Conservation (phyloP, 2,113 vertebrate species). For the Sorex fumeus region DNA sequence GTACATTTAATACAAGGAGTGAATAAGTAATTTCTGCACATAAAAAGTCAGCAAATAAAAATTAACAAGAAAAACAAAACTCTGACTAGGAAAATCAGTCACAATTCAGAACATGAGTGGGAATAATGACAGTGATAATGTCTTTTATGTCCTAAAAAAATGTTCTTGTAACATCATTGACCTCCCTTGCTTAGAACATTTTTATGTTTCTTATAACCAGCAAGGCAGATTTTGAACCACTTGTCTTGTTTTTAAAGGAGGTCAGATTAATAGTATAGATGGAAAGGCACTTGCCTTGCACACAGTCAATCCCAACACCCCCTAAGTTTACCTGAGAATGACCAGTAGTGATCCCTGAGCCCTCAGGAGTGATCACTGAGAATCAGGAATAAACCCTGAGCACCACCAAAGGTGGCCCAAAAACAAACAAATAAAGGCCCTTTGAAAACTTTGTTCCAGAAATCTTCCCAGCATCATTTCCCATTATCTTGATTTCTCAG, state of each 20-base stretch:
- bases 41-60: constrained; percentile 56
- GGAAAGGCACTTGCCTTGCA: too few relatives aligned
- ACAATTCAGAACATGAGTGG: background rate
- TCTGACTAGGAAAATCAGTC: constrained; percentile 43
- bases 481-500: background rate
- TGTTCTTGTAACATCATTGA: background rate
- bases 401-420: too few relatives aligned
- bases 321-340: too few relatives aligned
- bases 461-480: background rate
- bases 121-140: background rate
- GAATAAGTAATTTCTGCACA: constrained; percentile 59
- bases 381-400: too few relatives aligned
- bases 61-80: background rate
- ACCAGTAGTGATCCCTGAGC: too few relatives aligned
- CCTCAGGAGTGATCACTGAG: too few relatives aligned
- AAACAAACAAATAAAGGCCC: background rate
- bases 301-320: too few relatives aligned
- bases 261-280: too few relatives aligned
- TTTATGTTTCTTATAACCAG: background rate
- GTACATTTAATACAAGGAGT: constrained; percentile 46
- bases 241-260: background rate
- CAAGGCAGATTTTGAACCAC: background rate
- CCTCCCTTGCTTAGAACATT: background rate
- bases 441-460: background rate
- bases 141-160: constrained; percentile 38